Evolutionary conservation across 2,113 vertebrate species (phyloP).

Genomic region (Epinephelus fuscoguttatus): DNA sequence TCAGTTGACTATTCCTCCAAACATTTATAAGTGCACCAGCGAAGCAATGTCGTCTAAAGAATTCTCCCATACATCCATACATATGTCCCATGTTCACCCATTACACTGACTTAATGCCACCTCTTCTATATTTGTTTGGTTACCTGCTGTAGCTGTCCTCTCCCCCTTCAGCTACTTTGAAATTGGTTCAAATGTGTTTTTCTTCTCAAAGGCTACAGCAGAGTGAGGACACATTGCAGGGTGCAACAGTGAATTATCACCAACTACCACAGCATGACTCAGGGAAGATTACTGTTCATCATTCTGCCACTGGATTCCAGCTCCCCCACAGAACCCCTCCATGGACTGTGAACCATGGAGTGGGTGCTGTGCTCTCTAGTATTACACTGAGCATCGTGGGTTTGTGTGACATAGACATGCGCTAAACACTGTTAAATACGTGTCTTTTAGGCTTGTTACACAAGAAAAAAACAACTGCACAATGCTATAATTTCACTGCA

Average conservation of each 20-base stretch:
- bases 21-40: neutral
- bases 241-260: conserved; percentile 6
- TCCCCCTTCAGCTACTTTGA: neutral
- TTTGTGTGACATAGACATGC: neutral
- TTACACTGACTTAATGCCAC: conserved; percentile 1
- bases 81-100: neutral
- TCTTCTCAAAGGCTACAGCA: neutral
- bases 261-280: neutral
- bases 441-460: neutral
- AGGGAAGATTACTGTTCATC: conserved; percentile 4
- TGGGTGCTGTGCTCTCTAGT: neutral
- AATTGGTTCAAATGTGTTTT: neutral
- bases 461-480: neutral
- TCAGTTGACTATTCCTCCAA: too few relatives aligned
- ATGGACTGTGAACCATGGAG: neutral
- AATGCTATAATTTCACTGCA: neutral
- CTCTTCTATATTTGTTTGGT: neutral
- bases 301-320: neutral
- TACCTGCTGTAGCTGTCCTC: neutral
- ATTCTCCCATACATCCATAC: neutral
- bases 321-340: neutral
- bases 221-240: conserved; percentile 7
- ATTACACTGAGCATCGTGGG: neutral
- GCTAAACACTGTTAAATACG: neutral
- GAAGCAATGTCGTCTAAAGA: neutral